phyloP scores from a whole-genome alignment of 2,797 vertebrate genomes.

The Macroramphosus scolopax region DNA sequence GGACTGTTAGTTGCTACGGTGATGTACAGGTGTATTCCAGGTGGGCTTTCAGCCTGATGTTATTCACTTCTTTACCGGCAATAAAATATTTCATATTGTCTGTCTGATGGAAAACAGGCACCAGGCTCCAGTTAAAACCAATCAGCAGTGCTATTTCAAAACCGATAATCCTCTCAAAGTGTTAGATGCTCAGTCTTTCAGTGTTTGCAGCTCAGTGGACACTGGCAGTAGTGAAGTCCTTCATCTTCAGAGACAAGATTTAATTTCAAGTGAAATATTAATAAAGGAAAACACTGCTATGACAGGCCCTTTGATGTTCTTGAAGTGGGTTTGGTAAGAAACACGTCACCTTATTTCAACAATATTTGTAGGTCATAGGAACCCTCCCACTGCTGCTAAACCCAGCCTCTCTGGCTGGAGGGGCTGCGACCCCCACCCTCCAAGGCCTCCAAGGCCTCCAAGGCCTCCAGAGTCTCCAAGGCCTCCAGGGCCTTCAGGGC shows the following conservation, averaged over 20 bases:
- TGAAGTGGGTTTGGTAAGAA: no score
- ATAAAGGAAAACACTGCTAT: no score
- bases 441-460: conserved; percentile 84
- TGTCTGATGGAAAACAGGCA: neutral
- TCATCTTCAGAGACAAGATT: conserved; percentile 12
- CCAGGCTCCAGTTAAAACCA: conserved; percentile 5
- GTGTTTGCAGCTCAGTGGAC: conserved; percentile 17
- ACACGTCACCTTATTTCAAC: conserved; percentile 3
- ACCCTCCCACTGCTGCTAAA: conserved; percentile 90
- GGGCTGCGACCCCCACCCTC: conserved; percentile 71
- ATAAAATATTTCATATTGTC: no score
- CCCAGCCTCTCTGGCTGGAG: conserved; percentile 80
- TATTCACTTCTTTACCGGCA: no score
- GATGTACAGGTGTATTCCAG: no score
- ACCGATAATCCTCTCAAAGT: conserved; percentile 20
- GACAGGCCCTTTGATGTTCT: no score
- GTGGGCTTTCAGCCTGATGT: no score
- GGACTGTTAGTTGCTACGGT: no score
- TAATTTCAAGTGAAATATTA: no score
- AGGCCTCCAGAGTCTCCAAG: conserved; percentile 90
- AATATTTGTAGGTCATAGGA: conserved; percentile 84
- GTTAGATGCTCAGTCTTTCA: conserved; percentile 6
- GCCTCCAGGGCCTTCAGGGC: conserved; percentile 87
- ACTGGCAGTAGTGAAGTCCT: conserved; percentile 1
- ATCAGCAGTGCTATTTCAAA: conserved; percentile 23